A percentile compares a stretch with the other conserved stretches of the same genome.
Evolutionary conservation across 2,113 vertebrate species (phyloP).

Genomic region (Psittacara wagleri): DNA sequence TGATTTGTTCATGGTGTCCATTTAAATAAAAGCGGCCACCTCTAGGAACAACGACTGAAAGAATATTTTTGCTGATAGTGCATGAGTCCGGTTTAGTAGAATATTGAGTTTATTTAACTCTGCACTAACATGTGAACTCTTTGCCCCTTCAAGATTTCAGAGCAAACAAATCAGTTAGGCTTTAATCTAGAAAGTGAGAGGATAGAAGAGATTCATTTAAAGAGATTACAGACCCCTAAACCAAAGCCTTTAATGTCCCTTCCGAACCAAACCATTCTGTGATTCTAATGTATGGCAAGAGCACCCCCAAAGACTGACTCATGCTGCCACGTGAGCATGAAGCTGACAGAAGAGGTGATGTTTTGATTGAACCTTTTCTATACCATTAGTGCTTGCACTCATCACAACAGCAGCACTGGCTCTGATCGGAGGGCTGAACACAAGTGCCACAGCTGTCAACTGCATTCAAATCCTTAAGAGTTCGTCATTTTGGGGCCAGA

Average conservation of each 20-base stretch:
- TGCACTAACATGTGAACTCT: not conserved
- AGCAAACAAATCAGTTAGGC: not conserved
- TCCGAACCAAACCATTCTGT: not conserved
- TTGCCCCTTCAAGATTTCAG: not conserved
- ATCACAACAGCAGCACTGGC: not conserved
- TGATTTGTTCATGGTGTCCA: not conserved
- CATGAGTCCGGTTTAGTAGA: not conserved
- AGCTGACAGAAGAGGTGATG: not conserved
- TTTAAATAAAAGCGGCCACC: not conserved
- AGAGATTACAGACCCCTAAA: not conserved
- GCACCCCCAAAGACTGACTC: not conserved
- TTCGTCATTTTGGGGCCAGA: not conserved
- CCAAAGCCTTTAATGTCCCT: not conserved
- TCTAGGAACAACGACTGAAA: not conserved
- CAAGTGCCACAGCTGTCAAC: not conserved
- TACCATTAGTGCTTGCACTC: not conserved
- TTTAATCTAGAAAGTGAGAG: not conserved
- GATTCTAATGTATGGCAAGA: not conserved
- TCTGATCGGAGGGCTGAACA: not conserved
- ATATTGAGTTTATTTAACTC: too few relatives aligned
- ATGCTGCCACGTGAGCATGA: accelerated
- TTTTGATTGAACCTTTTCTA: not conserved
- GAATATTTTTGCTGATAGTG: not conserved
- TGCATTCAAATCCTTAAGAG: not conserved
- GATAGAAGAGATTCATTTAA: not conserved